These are phyloP conservation scores for Paramormyrops kingsleyae DNA, from an alignment of 2,113 vertebrate genomes.

Conservation along the genomic window DNA sequence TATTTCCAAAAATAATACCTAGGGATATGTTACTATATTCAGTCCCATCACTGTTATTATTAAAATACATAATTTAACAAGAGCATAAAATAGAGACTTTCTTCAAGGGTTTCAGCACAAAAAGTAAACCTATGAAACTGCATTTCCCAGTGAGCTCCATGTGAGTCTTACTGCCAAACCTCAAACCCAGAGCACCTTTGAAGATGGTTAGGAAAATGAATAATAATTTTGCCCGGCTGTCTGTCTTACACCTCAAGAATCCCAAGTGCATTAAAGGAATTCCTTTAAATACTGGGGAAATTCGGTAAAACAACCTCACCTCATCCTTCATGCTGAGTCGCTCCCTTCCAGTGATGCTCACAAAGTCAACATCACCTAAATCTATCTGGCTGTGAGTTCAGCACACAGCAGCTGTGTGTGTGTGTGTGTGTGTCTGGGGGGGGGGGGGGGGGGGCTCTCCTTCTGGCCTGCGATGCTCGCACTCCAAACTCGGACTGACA, in stretches of 20 bases:
- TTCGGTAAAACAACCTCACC: background rate
- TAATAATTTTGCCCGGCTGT: background rate
- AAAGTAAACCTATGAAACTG: background rate
- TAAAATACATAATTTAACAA: slow-evolving; percentile 7
- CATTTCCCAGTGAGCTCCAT: background rate
- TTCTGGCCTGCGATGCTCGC: slow-evolving; percentile 16
- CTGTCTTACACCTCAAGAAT: background rate
- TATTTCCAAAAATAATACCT: background rate
- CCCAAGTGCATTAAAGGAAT: background rate
- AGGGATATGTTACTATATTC: background rate
- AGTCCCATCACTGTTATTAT: background rate
- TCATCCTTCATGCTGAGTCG: background rate
- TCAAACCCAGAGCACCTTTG: background rate
- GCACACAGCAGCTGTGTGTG: background rate
- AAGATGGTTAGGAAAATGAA: background rate
- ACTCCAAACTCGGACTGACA: slow-evolving; percentile 48
- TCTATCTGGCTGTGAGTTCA: background rate
- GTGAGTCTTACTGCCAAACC: background rate
- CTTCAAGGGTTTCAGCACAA: background rate
- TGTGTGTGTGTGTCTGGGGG: background rate
- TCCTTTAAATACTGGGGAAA: background rate
- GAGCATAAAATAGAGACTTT: background rate
- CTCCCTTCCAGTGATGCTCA: background rate
- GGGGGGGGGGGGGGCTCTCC: background rate
- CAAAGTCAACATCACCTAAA: background rate